Conservation (phyloP, 1,140 invertebrate species). For the Brachionus calyciflorus region DNA sequence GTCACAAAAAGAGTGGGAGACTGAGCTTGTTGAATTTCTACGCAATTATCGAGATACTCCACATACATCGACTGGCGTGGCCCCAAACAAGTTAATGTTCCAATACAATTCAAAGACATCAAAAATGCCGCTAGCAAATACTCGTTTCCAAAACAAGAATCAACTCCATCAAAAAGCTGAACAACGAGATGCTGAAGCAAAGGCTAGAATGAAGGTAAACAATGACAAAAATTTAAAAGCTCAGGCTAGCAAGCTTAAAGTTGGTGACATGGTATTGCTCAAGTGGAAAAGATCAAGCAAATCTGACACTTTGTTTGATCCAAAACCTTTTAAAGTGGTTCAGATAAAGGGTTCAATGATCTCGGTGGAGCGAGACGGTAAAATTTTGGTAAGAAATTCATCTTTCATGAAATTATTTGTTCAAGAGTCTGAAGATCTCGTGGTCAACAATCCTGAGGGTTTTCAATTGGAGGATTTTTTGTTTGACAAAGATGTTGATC, state of each 20-base stretch:
- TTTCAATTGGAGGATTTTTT: constrained; percentile 9
- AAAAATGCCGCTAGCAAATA: background rate
- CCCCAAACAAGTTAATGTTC: constrained; percentile 17
- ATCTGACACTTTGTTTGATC: constrained; percentile 11
- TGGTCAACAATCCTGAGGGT: no score
- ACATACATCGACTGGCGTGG: constrained; percentile 10
- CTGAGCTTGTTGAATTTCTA: constrained; percentile 7
- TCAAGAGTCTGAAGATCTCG: no score
- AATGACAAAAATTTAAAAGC: constrained; percentile 36
- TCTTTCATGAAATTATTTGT: constrained; percentile 15
- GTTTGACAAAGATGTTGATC: background rate
- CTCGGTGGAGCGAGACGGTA: background rate
- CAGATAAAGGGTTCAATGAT: constrained; percentile 16
- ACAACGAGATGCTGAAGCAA: background rate
- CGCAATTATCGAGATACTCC: no score
- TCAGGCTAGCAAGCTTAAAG: background rate
- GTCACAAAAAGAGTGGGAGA: background rate
- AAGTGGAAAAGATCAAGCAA: constrained; percentile 11
- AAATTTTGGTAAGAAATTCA: constrained; percentile 14
- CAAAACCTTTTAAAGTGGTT: constrained; percentile 12
- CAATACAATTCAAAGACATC: background rate
- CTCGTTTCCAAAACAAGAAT: background rate
- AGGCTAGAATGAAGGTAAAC: background rate
- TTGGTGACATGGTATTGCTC: background rate
- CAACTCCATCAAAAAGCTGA: constrained; percentile 7